Evolutionary conservation across 2,888 invertebrate genomes (phyloP).

Genomic region (Argyra leucocephala): DNA sequence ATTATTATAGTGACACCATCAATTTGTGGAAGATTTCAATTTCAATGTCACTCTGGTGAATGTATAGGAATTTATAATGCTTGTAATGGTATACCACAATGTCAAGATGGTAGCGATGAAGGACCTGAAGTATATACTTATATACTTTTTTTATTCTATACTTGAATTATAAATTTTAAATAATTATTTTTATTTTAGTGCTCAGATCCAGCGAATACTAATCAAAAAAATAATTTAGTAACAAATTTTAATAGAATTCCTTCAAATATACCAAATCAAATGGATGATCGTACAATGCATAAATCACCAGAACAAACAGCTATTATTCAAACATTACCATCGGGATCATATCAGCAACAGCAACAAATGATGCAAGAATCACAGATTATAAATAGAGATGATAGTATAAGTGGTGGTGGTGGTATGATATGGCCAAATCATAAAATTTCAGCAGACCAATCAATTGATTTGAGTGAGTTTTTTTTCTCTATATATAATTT

Average conservation of each 20-base stretch:
- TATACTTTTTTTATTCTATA: background rate
- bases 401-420: background rate
- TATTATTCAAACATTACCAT: background rate
- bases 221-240: background rate
- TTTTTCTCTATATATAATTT: no score
- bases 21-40: conserved; percentile 73
- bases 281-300: background rate
- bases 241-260: background rate
- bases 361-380: background rate
- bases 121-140: conserved; percentile 52
- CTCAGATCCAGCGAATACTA: background rate
- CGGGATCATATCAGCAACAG: background rate
- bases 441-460: background rate
- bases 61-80: conserved; percentile 93
- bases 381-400: background rate
- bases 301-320: background rate
- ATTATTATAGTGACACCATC: background rate
- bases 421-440: background rate
- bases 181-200: conserved; percentile 7
- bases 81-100: conserved; percentile 88
- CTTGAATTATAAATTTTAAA: background rate
- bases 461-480: background rate
- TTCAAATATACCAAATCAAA: background rate
- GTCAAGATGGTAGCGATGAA: conserved; percentile 85
- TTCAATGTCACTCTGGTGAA: conserved; percentile 78